Conservation (phyloP, 2,113 vertebrate genomes). For the Taxidea taxus region DNA sequence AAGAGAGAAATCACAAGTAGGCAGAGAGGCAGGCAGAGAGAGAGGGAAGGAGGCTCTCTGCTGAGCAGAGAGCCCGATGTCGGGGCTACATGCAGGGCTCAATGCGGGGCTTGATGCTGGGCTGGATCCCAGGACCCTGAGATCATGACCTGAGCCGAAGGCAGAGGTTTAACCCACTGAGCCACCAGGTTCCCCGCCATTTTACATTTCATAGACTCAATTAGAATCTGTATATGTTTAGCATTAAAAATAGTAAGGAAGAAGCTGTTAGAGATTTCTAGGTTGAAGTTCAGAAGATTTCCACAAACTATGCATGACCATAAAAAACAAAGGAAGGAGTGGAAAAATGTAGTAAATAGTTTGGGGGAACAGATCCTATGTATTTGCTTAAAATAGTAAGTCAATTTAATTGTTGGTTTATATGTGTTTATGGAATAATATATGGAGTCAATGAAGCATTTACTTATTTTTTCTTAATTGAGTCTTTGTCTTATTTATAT, state of each 20-base stretch:
- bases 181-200: background rate
- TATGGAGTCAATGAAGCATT: background rate
- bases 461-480: background rate
- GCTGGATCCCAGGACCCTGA: too few species aligned
- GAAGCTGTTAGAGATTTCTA: background rate
- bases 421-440: background rate
- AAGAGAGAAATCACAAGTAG: too few species aligned
- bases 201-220: background rate
- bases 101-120: fast-evolving
- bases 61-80: too few species aligned
- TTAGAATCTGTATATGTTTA: background rate
- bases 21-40: too few species aligned
- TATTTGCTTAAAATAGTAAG: background rate
- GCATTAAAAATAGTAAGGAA: background rate
- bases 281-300: background rate
- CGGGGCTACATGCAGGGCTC: too few species aligned
- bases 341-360: background rate
- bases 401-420: background rate
- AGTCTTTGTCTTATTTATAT: background rate
- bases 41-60: too few species aligned
- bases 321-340: background rate
- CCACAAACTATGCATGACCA: background rate
- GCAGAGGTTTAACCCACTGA: too few species aligned
- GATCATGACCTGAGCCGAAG: too few species aligned
- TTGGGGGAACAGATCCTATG: background rate